Evolutionary conservation across 2,113 vertebrate species (phyloP), one percentile per base, ranked within the genome.

Genomic region (Atlantisia rogersi): DNA sequence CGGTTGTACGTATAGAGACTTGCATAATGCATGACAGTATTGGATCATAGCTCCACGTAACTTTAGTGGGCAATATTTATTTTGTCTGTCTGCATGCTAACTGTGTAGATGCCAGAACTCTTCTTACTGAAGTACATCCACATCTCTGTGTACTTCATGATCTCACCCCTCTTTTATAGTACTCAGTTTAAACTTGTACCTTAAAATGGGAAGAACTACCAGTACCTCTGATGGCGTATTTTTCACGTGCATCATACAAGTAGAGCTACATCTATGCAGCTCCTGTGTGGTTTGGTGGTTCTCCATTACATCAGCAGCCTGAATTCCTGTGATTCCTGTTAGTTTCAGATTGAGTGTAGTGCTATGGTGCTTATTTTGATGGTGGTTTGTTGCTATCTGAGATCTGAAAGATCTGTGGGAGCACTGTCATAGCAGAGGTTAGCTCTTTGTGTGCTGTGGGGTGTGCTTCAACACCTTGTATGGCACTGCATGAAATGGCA

Each of bases 1-100:
- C 25, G 6, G 26, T 17, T 48, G 5, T 25, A 0, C 7, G 17
- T 32, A 3, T 20, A 71, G 32, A 12, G n/a, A 15, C 6, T 52
- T 53, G 29, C 7, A 19, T 31, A 6, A 0, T 13, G 39, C 46
- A 1, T 62, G 28, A 8, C 48, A 14, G 3, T 1, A 2, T 13
- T 5, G 10, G 35, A 14, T 35, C 52, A 3, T 9, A 26, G 48
- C 11, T 86, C 26, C 2, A 1, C 60, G 31, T 52, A 55, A 71
- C 67, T 35, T 18, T 0, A 11, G 31, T 21, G 35, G 8, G 77
- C 68, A 35, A 32, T 83, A 44, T 69, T 80, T 80, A 10, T 68
- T 56, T 24, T 21, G 7, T 21, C 29, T 58, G 39, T 12, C 39
- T 48, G 25, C 15, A 3, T 35, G 29, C n/a, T 71, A 4, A 15